Percentiles rank a stretch among this genome's conserved stretches.
These are phyloP conservation scores for Athalia rosae DNA, from an alignment of 2,888 invertebrate species.

Conservation along the genomic window DNA sequence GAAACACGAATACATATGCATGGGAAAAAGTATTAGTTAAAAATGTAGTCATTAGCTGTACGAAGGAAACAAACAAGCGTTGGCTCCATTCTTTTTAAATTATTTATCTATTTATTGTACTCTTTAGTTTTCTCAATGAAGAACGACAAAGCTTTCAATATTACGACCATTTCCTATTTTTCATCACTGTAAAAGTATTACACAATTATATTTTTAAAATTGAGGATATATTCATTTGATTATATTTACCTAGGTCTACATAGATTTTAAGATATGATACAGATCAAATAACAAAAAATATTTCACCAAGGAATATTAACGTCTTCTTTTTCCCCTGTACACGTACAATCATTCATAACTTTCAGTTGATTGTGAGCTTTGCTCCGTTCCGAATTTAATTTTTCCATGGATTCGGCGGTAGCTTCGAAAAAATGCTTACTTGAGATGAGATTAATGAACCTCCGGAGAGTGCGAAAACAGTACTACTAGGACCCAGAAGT, in stretches of 20 bases:
- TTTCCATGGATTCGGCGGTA: no score
- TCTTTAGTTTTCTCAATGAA: conserved; percentile 32
- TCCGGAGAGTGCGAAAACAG: conserved; percentile 70
- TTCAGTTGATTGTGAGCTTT: not conserved
- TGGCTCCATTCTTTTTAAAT: conserved; percentile 47
- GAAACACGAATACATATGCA: not conserved
- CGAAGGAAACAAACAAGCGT: not conserved
- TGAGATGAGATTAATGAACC: conserved; percentile 59
- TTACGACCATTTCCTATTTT: not conserved
- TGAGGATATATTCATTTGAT: no score
- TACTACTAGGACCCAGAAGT: conserved; percentile 70
- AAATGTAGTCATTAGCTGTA: conserved; percentile 33
- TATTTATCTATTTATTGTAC: conserved; percentile 60
- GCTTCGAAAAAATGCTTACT: not conserved
- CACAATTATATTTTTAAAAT: no score
- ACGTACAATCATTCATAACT: conserved; percentile 2
- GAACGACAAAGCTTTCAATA: no score
- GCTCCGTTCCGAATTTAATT: no score
- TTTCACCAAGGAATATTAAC: no score
- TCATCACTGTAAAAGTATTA: not conserved
- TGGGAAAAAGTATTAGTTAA: not conserved
- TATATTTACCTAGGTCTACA: no score
- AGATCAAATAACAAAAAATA: no score
- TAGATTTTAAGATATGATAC: no score
- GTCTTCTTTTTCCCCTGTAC: not conserved